Base-by-base conservation (phyloP, 2,888 invertebrate genomes). In the Holacanthella duospinosa region DNA sequence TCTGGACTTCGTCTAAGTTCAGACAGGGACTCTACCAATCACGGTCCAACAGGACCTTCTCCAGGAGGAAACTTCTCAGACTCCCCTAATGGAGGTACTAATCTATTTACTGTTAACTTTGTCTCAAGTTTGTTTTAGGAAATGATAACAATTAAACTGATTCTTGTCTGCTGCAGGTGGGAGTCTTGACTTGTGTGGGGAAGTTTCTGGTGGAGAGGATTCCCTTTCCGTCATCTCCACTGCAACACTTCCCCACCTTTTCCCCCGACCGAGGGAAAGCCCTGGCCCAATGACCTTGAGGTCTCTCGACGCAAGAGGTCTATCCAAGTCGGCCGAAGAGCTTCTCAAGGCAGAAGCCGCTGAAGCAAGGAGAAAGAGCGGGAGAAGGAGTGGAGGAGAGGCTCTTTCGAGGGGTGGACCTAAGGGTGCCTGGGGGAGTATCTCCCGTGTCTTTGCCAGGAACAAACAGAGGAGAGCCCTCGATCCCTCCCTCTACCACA, bases 401-500 rank as follows among this genome's bases (percentile, higher is more conserved):
- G 55, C 6, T 6, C 16, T 16, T 6, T 2, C 12, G 2, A 28
- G 57, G 6, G 21, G 57, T 4, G 70, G 72, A 68, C 73, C 69
- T 65, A 73, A 72, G 21, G 86, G 87, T 25, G 88, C 89, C 1
- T 93, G 92, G 92, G 92, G 92, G 60, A 90, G 90, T 74, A 93
- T 93, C 77, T 91, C 90, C 6, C 70, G 92, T 70, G 92, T 93
- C 29, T 93, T 93, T 75, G 89, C 92, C 0, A 81, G 92, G 61
- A 87, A 88, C 68, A 82, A 90, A 58, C 89, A 91, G 77, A 85
- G 91, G 78, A 88, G 87, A 76, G 86, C 89, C 75, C 80, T 83
- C 29, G 83, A 84, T 48, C 82, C 82, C 48, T 83, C 82, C 72
- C 83, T 85, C 27, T 79, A 82, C 65, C 86, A 86, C 73, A 86